Evolutionary conservation across 1,140 invertebrate species (phyloP), one percentile per base, ranked within the genome.

Genomic region (Rhagoletis zephyria): DNA sequence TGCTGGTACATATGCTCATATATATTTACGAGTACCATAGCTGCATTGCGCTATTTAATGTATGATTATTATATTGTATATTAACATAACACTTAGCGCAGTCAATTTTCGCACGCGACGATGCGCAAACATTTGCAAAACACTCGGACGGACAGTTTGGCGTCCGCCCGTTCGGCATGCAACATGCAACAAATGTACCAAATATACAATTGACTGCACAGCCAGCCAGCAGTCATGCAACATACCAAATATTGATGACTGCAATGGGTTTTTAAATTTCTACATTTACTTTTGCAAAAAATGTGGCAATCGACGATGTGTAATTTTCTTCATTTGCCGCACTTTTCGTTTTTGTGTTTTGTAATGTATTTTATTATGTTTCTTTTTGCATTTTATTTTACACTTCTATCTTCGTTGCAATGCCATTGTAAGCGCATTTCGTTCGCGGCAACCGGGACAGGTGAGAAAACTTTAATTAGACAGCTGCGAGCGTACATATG

Each of bases 91-190:
- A 81, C 74, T 81, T 81, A 81, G 48, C 42, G 74, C 74, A 81
- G 74, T 81, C 74, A 81, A 81, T 81, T 81, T 81, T 81, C 74
- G 74, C 74, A 81, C 74, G 74, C 74, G 74, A 81, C 74, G 74
- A 81, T 81, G 74, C 74, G 74, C 74, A 81, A 81, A 81, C 74
- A 81, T 56, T 81, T 81, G 74, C 74, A 59, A 81, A 4, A 56
- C 74, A 56, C 48, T 19, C 48, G 9, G 12, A 30, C n/a, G 51
- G 7, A 81, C 48, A 9, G 7, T 16, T n/a, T 10, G 1, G 10
- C 51, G 14, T 56, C 45, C 48, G 6, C 30, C 4, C 4, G 45
- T 19, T n/a, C 3, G 74, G 10, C 74, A 59, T 81, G 74, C 74
- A 81, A 56, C 74, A 81, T 81, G 45, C 45, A 19, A 51, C 48